A percentile compares a stretch with the other conserved stretches of the same genome.
phyloP scores from a whole-genome alignment of 2,888 invertebrate genomes.

The Asteroscopus sphinx region DNA sequence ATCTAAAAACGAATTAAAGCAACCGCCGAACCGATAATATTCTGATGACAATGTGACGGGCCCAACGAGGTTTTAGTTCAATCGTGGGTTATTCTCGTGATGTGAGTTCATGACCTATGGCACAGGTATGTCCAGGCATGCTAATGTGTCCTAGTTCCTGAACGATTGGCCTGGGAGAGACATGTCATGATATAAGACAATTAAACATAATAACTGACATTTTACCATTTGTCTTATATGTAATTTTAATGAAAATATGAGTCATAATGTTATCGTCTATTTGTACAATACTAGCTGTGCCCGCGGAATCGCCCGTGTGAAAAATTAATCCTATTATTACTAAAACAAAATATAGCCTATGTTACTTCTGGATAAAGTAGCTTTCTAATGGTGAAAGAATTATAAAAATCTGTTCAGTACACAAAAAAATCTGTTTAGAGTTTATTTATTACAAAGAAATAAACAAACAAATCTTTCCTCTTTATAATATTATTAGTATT shows the following conservation, averaged over 20 bases:
- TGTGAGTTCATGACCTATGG: constrained; percentile 25
- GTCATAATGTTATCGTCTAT: too few species aligned
- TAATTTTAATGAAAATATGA: constrained; percentile 24
- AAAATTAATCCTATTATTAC: too few species aligned
- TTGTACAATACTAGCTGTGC: too few species aligned
- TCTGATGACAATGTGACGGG: constrained; percentile 11
- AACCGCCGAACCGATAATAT: background rate
- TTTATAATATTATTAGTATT: too few species aligned
- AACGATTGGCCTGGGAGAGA: constrained; percentile 28
- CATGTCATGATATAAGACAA: constrained; percentile 56
- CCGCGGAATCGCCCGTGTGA: too few species aligned
- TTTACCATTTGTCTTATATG: constrained; percentile 43
- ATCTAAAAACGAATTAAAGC: background rate
- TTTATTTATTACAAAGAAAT: too few species aligned
- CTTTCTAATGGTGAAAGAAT: too few species aligned
- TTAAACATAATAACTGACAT: constrained; percentile 61
- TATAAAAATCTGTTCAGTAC: too few species aligned
- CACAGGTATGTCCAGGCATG: constrained; percentile 33
- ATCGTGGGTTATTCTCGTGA: constrained; percentile 41
- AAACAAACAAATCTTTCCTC: too few species aligned
- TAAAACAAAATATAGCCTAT: too few species aligned
- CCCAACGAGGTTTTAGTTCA: constrained; percentile 7
- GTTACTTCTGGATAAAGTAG: too few species aligned
- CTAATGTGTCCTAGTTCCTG: constrained; percentile 46
- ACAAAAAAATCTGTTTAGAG: too few species aligned